A percentile compares a stretch with the other conserved stretches of the same genome.
Conservation (phyloP, 2,113 vertebrate species). For the Hippocampus abdominalis region DNA sequence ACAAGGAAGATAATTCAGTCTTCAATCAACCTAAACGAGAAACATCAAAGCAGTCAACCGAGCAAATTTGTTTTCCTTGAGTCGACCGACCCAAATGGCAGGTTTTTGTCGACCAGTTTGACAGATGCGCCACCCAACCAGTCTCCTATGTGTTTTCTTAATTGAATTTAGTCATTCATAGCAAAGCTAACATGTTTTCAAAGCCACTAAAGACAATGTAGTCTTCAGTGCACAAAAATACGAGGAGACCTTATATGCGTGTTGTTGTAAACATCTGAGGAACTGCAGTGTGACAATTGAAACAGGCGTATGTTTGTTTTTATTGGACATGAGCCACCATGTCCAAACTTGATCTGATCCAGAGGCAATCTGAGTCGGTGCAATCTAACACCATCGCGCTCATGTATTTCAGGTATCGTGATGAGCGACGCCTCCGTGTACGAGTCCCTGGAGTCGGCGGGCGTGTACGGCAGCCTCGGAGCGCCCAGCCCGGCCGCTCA, state of each 20-base stretch:
- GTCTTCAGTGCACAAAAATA: too few relatives aligned
- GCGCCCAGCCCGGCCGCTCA: constrained; percentile 69
- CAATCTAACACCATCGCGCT: constrained; percentile 15
- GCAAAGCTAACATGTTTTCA: background rate
- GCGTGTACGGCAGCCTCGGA: constrained; percentile 80
- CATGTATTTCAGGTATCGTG: constrained; percentile 76
- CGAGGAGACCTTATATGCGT: too few relatives aligned
- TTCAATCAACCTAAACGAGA: background rate
- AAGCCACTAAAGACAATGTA: background rate
- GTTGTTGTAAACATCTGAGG: too few relatives aligned
- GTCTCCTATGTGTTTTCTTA: background rate
- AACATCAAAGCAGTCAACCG: too few relatives aligned
- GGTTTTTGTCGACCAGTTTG: too few relatives aligned
- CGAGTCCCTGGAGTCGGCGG: constrained; percentile 88
- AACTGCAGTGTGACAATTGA: too few relatives aligned
- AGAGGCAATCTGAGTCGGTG: background rate
- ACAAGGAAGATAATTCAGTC: background rate
- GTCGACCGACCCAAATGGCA: too few relatives aligned
- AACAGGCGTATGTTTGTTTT: too few relatives aligned
- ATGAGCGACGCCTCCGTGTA: constrained; percentile 88
- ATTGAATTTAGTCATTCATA: background rate
- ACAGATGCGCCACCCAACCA: too few relatives aligned
- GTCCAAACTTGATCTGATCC: background rate
- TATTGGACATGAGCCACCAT: too few relatives aligned
- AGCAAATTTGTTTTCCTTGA: too few relatives aligned